Percentiles rank a stretch among this genome's conserved stretches.
These are phyloP conservation scores for Eurois occulta DNA, from an alignment of 2,888 invertebrate species.

Conservation along the genomic window DNA sequence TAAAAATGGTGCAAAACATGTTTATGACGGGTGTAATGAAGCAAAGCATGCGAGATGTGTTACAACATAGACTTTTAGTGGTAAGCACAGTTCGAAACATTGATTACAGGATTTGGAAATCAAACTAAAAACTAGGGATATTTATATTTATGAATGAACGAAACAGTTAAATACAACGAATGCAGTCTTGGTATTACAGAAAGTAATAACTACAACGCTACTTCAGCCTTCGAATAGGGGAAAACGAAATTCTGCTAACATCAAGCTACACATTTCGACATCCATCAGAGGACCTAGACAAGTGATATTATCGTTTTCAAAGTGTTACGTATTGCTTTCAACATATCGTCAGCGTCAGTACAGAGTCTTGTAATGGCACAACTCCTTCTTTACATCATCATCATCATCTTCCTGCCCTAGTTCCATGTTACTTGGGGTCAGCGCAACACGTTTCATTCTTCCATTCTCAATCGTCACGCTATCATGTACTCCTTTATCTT, in stretches of 20 bases:
- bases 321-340: not conserved
- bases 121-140: not conserved
- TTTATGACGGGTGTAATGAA: conserved; percentile 36
- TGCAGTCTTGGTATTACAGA: conserved; percentile 9
- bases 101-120: not conserved
- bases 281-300: not conserved
- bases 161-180: not conserved
- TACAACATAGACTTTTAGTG: conserved; percentile 27
- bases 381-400: too few species aligned
- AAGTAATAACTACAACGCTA: not conserved
- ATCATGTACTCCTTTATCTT: too few species aligned
- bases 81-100: conserved; percentile 18
- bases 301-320: not conserved
- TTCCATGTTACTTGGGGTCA: too few species aligned
- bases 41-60: conserved; percentile 47
- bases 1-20: conserved; percentile 43
- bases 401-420: too few species aligned
- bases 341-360: not conserved
- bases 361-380: not conserved
- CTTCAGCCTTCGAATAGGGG: not conserved
- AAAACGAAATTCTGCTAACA: not conserved
- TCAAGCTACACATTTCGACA: conserved; percentile 3
- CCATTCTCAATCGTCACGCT: too few species aligned
- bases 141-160: not conserved
- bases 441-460: too few species aligned